These are phyloP conservation scores for Drosophila atroscutellata DNA, from an alignment of 2,888 invertebrate genomes.

Conservation along the genomic window DNA sequence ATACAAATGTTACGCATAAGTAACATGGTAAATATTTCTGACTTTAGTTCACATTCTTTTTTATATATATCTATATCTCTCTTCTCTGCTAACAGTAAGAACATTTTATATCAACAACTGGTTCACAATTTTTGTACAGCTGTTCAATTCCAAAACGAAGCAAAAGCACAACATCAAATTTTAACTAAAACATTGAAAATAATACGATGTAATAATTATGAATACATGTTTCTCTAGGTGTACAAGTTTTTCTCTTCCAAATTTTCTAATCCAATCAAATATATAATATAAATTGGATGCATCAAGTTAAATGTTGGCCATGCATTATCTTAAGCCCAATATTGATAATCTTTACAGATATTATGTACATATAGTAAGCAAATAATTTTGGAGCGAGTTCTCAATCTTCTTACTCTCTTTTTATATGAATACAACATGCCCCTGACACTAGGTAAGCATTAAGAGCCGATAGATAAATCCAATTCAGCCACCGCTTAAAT, in stretches of 20 bases:
- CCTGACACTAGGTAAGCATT: conserved; percentile 9
- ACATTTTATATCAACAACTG: not conserved
- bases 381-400: conserved; percentile 42
- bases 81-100: conserved; percentile 3
- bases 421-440: conserved; percentile 52
- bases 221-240: conserved; percentile 21
- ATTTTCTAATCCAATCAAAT: conserved; percentile 44
- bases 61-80: not conserved
- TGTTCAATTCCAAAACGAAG: conserved; percentile 2
- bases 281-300: conserved; percentile 26
- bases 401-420: conserved; percentile 60
- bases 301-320: conserved; percentile 36
- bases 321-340: conserved; percentile 13
- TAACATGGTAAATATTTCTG: not conserved
- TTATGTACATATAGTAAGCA: conserved; percentile 37
- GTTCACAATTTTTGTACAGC: conserved; percentile 9
- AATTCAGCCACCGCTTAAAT: conserved; percentile 10
- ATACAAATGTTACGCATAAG: conserved; percentile 14
- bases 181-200: conserved; percentile 12
- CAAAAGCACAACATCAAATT: conserved; percentile 7
- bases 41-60: conserved; percentile 8
- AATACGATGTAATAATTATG: conserved; percentile 8
- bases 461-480: conserved; percentile 27
- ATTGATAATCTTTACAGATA: conserved; percentile 3
- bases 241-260: conserved; percentile 53